Percentiles rank a stretch among this genome's conserved stretches.
phyloP scores from a whole-genome alignment of 2,888 invertebrate species.

The Himalopsyche anomala region DNA sequence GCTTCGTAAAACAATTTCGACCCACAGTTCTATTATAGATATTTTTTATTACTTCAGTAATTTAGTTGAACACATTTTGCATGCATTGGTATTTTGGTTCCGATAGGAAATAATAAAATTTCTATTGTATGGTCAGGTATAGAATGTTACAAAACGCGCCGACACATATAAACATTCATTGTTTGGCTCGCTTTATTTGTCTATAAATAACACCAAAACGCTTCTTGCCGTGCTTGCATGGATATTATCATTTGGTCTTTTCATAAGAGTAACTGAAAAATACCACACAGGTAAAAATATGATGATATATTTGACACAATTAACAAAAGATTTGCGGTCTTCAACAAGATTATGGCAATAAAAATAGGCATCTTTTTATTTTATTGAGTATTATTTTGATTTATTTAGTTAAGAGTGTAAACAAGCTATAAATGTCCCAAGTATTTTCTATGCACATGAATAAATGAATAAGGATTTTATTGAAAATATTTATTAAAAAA shows the following conservation, averaged over 20 bases:
- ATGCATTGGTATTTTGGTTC: too few species aligned
- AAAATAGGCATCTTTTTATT: not conserved
- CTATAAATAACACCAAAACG: constrained; percentile 27
- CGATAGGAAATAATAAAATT: too few species aligned
- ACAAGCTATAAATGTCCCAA: not conserved
- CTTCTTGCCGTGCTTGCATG: constrained; percentile 23
- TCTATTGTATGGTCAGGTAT: not conserved
- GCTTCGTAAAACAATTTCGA: too few species aligned
- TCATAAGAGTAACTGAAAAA: not conserved
- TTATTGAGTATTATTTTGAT: constrained; percentile 29
- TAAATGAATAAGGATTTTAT: too few species aligned
- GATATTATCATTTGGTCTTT: not conserved
- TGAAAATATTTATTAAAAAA: too few species aligned
- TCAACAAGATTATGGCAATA: constrained; percentile 1
- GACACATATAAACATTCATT: constrained; percentile 30
- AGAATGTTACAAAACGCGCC: constrained; percentile 24
- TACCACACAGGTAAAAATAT: constrained; percentile 27
- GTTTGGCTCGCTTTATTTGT: constrained; percentile 24
- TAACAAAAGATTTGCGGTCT: constrained; percentile 26
- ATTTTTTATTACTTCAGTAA: too few species aligned
- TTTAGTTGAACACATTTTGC: too few species aligned
- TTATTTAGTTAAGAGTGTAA: constrained; percentile 3
- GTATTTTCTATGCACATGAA: too few species aligned
- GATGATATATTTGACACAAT: constrained; percentile 25
- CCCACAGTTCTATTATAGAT: too few species aligned